These are phyloP conservation scores for Threskiornis aethiopicus DNA, from an alignment of 2,797 vertebrate species.

Conservation along the genomic window DNA sequence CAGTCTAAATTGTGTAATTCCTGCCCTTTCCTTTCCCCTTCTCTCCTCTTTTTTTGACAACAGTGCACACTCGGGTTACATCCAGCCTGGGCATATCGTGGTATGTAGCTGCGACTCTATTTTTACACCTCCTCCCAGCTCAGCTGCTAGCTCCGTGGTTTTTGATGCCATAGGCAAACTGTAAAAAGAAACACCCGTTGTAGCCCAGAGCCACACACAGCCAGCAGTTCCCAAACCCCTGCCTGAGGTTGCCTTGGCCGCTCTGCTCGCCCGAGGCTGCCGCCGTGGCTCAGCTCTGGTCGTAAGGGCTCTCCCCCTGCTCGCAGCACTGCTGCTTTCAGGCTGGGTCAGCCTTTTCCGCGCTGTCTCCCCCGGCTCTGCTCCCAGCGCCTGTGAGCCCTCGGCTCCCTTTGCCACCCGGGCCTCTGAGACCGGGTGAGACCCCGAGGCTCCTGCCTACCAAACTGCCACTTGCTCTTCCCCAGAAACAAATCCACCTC, in stretches of 20 bases:
- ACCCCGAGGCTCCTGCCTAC: background rate
- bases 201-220: background rate
- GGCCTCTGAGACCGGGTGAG: background rate
- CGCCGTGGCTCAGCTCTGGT: accelerated
- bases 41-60: background rate
- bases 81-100: background rate
- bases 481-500: background rate
- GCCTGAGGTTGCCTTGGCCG: background rate
- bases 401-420: background rate
- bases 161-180: background rate
- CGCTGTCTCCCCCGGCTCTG: accelerated
- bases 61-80: background rate
- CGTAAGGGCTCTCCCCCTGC: accelerated
- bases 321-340: accelerated
- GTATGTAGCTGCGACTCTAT: background rate
- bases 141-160: background rate
- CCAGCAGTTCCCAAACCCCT: background rate
- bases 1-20: background rate
- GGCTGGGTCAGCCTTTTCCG: background rate
- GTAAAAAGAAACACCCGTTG: background rate
- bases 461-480: background rate
- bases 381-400: too few species aligned
- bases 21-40: background rate
- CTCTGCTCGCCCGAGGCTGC: background rate
- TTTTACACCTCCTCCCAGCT: conserved; percentile 22